phyloP scores from a whole-genome alignment of 2,888 invertebrate genomes.

The Lycia hirtaria region DNA sequence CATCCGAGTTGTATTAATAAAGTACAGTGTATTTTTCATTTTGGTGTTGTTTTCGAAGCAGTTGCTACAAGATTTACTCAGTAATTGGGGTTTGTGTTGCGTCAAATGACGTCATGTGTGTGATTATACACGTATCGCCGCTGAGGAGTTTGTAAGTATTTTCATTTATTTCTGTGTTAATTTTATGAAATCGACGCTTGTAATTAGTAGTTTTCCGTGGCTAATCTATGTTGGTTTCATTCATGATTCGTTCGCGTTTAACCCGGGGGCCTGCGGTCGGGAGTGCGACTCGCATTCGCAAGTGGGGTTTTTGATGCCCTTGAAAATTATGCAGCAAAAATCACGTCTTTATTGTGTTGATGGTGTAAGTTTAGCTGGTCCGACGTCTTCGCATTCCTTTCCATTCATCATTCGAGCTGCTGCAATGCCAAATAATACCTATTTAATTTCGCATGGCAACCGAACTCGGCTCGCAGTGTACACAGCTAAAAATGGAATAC shows the following conservation, averaged over 20 bases:
- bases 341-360: conserved; percentile 66
- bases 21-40: conserved; percentile 74
- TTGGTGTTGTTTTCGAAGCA: conserved; percentile 72
- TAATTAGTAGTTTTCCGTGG: conserved; percentile 58
- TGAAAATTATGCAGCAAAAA: conserved; percentile 85
- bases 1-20: conserved; percentile 72
- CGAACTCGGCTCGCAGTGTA: conserved; percentile 53
- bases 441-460: conserved; percentile 69
- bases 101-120: conserved; percentile 86
- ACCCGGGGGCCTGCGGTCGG: conserved; percentile 43
- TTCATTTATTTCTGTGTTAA: conserved; percentile 78
- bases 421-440: conserved; percentile 47
- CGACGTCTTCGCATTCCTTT: conserved; percentile 60
- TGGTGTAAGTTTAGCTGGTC: conserved; percentile 48
- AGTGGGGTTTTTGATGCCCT: conserved; percentile 72
- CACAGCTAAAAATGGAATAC: conserved; percentile 78
- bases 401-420: conserved; percentile 57
- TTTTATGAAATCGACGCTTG: conserved; percentile 62
- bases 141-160: conserved; percentile 84
- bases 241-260: conserved; percentile 69
- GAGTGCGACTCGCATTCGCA: conserved; percentile 41
- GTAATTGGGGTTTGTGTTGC: conserved; percentile 83
- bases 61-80: conserved; percentile 78
- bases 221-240: conserved; percentile 68
- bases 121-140: conserved; percentile 84